phyloP scores from a whole-genome alignment of 2,113 vertebrate species.

The Sphaerodactylus townsendi region DNA sequence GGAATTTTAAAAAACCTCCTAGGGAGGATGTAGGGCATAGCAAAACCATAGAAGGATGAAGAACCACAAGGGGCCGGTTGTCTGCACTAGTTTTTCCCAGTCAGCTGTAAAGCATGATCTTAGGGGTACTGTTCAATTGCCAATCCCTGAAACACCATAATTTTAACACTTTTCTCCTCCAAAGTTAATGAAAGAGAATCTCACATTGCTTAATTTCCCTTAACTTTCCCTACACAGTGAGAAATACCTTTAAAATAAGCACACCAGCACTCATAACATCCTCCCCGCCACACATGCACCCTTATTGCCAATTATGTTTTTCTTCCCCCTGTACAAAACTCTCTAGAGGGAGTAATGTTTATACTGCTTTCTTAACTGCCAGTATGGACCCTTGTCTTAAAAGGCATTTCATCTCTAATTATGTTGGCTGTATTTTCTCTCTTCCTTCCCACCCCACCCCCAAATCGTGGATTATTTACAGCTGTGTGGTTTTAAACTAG shows the following conservation, averaged over 20 bases:
- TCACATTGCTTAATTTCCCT: background rate
- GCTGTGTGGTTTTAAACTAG: background rate
- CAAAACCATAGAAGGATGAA: no score
- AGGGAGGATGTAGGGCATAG: no score
- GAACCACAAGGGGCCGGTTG: no score
- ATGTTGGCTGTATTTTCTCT: background rate
- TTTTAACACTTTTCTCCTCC: background rate
- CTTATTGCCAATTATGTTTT: no score
- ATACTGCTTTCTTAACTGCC: background rate
- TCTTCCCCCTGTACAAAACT: background rate
- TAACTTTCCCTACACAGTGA: background rate
- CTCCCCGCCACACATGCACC: background rate
- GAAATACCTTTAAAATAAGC: background rate
- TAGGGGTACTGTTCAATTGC: background rate
- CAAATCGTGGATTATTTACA: slow-evolving; percentile 1
- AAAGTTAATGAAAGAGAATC: background rate
- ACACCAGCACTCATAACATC: background rate
- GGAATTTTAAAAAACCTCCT: no score
- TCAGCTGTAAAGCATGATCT: no score
- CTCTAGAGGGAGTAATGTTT: background rate
- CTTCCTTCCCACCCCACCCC: background rate
- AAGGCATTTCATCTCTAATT: slow-evolving; percentile 5
- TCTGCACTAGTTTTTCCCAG: background rate
- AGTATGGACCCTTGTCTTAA: background rate
- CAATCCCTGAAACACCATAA: background rate